phyloP scores from a whole-genome alignment of 2,888 invertebrate species.

The Drosophila tripunctata region DNA sequence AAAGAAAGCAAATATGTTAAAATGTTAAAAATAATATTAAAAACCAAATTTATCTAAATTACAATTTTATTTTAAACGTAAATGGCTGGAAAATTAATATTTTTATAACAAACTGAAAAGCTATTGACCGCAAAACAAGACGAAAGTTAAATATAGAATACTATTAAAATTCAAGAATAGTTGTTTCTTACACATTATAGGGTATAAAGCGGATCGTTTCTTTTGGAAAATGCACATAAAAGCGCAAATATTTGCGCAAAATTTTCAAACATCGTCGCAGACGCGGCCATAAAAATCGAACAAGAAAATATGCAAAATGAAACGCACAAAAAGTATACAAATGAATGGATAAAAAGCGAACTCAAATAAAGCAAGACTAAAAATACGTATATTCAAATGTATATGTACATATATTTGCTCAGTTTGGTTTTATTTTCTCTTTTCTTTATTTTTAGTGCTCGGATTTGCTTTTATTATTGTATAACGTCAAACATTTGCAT shows the following conservation, averaged over 20 bases:
- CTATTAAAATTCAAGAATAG: too few relatives aligned
- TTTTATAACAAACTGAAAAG: too few relatives aligned
- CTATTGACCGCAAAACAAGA: too few relatives aligned
- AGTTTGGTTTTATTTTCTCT: conserved; percentile 15
- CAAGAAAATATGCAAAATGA: conserved; percentile 75
- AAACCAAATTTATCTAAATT: too few relatives aligned
- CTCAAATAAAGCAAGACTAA: conserved; percentile 28
- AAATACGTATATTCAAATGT: conserved; percentile 27
- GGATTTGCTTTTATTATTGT: conserved; percentile 73
- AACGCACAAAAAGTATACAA: conserved; percentile 47
- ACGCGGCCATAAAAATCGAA: conserved; percentile 72
- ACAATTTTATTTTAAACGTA: too few relatives aligned
- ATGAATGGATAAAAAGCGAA: conserved; percentile 9
- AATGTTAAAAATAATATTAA: too few relatives aligned
- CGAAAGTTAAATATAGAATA: too few relatives aligned
- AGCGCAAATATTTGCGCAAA: conserved; percentile 78
- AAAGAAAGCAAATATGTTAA: too few relatives aligned
- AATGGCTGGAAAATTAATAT: too few relatives aligned
- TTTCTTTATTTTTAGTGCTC: conserved; percentile 27
- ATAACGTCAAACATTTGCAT: conserved; percentile 77
- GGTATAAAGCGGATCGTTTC: conserved; percentile 1
- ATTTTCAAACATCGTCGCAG: conserved; percentile 69
- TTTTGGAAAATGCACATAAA: conserved; percentile 67
- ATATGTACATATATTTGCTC: too few relatives aligned
- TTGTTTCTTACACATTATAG: neutral